A percentile compares a stretch with the other conserved stretches of the same genome.
Conservation (phyloP, 53 echinoderm and acorn worm genomes). For the Holothuria leucospilota region DNA sequence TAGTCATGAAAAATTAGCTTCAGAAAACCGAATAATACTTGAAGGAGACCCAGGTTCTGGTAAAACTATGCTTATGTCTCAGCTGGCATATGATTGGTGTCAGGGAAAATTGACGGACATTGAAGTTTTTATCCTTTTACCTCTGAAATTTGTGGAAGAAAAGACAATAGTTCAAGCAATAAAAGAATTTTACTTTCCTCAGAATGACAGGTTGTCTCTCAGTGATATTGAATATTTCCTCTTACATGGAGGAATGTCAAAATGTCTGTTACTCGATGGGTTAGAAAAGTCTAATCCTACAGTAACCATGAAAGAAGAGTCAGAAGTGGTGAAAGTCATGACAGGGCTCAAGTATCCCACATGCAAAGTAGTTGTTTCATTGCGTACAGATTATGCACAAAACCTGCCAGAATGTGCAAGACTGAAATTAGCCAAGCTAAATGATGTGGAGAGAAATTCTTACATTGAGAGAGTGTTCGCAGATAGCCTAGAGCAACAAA, state of each 20-base stretch:
- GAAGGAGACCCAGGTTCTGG: too few relatives aligned
- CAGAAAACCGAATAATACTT: too few relatives aligned
- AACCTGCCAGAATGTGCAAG: background rate
- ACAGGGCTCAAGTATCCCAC: background rate
- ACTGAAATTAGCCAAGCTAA: background rate
- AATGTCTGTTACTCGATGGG: background rate
- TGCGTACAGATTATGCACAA: background rate
- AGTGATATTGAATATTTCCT: conserved; percentile 7
- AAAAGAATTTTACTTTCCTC: background rate
- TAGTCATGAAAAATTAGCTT: too few relatives aligned
- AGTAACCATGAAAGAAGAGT: background rate
- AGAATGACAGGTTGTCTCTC: background rate
- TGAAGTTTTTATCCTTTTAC: too few relatives aligned
- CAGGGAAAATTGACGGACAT: too few relatives aligned
- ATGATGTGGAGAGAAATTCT: background rate
- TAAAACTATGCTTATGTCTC: too few relatives aligned
- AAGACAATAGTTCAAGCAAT: conserved; percentile 11
- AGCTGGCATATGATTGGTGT: too few relatives aligned
- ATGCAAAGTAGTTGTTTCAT: background rate
- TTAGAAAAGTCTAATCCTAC: background rate
- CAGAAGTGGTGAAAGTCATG: background rate
- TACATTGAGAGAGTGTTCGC: background rate
- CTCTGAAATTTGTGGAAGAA: background rate
- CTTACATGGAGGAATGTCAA: background rate
- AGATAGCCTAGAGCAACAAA: background rate